These are phyloP conservation scores for Halcyon smyrnensis DNA, from an alignment of 2,797 vertebrate genomes.

Conservation along the genomic window DNA sequence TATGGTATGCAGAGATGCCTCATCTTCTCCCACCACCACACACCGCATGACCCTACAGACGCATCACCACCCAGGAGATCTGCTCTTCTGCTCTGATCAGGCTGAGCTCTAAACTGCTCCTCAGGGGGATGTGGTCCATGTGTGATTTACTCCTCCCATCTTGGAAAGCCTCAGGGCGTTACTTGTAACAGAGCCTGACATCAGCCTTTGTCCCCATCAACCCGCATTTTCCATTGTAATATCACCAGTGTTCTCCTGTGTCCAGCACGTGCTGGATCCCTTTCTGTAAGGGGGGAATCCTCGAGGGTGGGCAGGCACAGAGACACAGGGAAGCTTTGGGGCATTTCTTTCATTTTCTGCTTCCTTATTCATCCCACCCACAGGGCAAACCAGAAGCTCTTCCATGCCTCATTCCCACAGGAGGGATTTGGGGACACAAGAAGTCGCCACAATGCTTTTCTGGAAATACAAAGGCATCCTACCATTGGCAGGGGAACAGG, in stretches of 20 bases:
- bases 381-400: not conserved
- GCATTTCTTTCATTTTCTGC: not conserved
- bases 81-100: not conserved
- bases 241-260: not conserved
- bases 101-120: not conserved
- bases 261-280: not conserved
- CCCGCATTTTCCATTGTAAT: not conserved
- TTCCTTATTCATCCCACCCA: not conserved
- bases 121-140: not conserved
- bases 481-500: not conserved
- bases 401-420: not conserved
- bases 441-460: not conserved
- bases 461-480: not conserved
- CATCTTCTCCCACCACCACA: not conserved
- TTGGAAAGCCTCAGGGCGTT: not conserved
- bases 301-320: not conserved
- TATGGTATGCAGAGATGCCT: not conserved
- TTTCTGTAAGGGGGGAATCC: not conserved
- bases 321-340: not conserved
- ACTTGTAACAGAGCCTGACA: not conserved
- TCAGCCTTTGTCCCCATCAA: not conserved
- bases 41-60: too few species aligned
- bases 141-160: not conserved
- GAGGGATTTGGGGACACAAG: not conserved
- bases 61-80: not conserved